phyloP scores from a whole-genome alignment of 2,797 vertebrate species.

The Pogoniulus pusillus region DNA sequence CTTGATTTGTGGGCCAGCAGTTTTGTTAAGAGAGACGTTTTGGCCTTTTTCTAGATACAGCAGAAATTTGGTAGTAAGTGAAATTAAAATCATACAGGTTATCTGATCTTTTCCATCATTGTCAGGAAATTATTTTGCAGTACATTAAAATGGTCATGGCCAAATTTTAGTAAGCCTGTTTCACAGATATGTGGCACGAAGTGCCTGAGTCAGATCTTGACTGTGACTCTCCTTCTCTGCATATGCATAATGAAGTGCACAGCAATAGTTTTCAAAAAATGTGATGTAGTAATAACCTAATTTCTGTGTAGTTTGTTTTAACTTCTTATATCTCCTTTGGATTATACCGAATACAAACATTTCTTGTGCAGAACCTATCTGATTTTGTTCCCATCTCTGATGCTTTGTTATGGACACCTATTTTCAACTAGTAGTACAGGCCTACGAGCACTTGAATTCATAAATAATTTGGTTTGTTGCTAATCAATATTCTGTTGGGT shows the following conservation, averaged over 20 bases:
- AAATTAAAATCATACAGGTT: neutral
- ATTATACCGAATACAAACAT: neutral
- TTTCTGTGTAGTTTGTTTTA: neutral
- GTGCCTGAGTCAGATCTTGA: neutral
- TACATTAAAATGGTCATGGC: neutral
- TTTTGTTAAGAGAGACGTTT: neutral
- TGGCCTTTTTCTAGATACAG: neutral
- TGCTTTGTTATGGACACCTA: neutral
- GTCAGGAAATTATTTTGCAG: neutral
- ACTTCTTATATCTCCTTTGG: neutral
- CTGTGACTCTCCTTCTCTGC: neutral
- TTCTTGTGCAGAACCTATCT: neutral
- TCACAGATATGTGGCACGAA: neutral
- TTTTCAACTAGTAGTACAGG: neutral
- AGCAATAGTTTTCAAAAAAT: neutral
- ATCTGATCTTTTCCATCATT: neutral
- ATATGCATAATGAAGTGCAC: neutral
- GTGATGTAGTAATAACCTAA: neutral
- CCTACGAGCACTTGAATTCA: neutral
- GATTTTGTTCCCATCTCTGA: neutral
- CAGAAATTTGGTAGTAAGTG: neutral
- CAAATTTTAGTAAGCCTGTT: accelerated
- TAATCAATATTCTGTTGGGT: neutral
- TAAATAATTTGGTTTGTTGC: neutral
- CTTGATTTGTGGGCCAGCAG: neutral